Evolutionary conservation across 2,888 invertebrate genomes (phyloP), one percentile per base, ranked within the genome.

Genomic region (Arge pagana): DNA sequence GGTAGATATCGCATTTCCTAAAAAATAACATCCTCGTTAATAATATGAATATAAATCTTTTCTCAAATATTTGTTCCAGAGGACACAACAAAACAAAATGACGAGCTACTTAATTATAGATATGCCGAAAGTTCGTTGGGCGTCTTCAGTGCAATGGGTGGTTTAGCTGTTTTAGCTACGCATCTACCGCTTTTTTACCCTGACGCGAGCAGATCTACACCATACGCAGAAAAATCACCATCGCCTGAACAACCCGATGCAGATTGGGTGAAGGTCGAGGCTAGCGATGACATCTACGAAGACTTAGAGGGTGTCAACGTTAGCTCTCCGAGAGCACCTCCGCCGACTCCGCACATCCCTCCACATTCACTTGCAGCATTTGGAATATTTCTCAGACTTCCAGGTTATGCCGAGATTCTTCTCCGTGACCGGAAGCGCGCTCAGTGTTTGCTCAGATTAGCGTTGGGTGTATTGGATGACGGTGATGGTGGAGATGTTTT

Each of bases 311-410:
- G 66, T n/a, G 71, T 71, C 2, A 66, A 65, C 0, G 79, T 77
- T 16, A 76, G 76, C 52, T 71, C 75, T 16, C 77, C 81, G 4
- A 80, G 79, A 57, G 76, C 82, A 6, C 67, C 81, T 3, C 77
- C 75, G 13, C 72, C 80, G 2, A 80, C 82, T 5, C 82, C 83
- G n/a, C 83, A 85, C 45, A 88, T 90, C 50, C 95, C 96, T 4
- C 89, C 93, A 48, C 96, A 96, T 79, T 93, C 95, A 37, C 82
- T 96, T 58, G 88, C 93, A 1, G 94, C 95, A 10, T 91, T 96
- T 71, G 93, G 93, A 1, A 79, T 96, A 53, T 92, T 96, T 73
- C 81, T 96, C 16, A 84, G 93, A 62, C 79, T 96, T 64, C 93
- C 94, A 0, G 90, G 93, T 2, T 96, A 95, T 74, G 94, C 95